Evolutionary conservation across 1,140 invertebrate genomes (phyloP), one percentile per base, ranked within the genome.

Genomic region (Tetragnatha versicolor): DNA sequence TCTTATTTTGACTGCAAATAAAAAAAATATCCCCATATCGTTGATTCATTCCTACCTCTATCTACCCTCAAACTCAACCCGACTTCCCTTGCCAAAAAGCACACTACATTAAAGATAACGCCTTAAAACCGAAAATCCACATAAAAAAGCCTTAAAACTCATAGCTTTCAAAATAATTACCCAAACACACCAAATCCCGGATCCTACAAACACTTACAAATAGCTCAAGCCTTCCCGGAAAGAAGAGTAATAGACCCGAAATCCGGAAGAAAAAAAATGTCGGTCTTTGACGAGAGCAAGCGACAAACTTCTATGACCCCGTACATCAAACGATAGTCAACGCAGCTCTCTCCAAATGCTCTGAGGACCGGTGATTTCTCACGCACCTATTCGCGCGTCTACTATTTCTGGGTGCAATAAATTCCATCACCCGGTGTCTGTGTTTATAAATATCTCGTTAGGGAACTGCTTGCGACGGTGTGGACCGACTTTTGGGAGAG

Each of bases 381-480:
- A 45, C 39, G 39, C 42, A 66, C 63, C 63, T 68, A 10, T 45
- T 39, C 25, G 63, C 49, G 35, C 33, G n/a, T 37, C 14, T 6
- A 27, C 66, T 69, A 69, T 69, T 69, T 69, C 66, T 25, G 31
- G 66, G 27, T 29, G 47, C 53, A 47, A 53, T 69, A 69, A 69
- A 69, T 69, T 69, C 47, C 66, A 9, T 20, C 47, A 25, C 31
- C 29, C 17, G 17, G 39, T 47, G 39, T 45, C 42, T 66, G 27
- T 47, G 42, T 66, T 66, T 66, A 66, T 66, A 66, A 66, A 66
- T 66, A 66, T 29, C 42, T 51, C 27, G 17, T 22, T n/a, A 4
- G 60, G 35, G 55, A 58, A 58, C 29, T 58, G 55, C 27, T 14
- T n/a, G n/a, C n/a, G n/a, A n/a, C n/a, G n/a, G n/a, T n/a, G n/a